Conservation (phyloP, 2,113 vertebrate species). For the Zosterops borbonicus region DNA sequence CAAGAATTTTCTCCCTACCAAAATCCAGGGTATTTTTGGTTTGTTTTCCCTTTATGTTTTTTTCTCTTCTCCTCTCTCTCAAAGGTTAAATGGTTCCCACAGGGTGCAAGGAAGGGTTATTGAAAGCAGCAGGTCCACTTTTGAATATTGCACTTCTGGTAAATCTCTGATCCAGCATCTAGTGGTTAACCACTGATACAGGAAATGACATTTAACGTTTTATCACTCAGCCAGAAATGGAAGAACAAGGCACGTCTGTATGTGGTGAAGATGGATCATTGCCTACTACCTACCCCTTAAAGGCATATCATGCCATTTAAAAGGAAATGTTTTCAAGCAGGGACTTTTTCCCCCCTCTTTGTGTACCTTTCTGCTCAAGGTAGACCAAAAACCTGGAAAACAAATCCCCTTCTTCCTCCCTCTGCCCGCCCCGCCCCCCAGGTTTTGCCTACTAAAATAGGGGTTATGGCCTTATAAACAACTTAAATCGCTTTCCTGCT, state of each 20-base stretch:
- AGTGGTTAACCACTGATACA: slow-evolving; percentile 80
- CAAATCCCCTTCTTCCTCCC: neutral
- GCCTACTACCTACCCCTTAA: slow-evolving; percentile 72
- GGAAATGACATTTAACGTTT: slow-evolving; percentile 81
- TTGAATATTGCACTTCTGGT: slow-evolving; percentile 77
- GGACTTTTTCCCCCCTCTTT: neutral
- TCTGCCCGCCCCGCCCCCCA: neutral
- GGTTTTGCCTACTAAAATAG: slow-evolving; percentile 15
- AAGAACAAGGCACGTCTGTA: slow-evolving; percentile 77
- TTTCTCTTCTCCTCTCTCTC: neutral
- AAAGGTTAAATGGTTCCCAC: slow-evolving; percentile 72
- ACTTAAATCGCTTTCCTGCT: slow-evolving; percentile 36
- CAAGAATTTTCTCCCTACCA: neutral
- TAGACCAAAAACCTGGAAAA: neutral
- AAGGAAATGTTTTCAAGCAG: neutral
- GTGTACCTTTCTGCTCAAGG: slow-evolving; percentile 14
- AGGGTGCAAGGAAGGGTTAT: slow-evolving; percentile 70
- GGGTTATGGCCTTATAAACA: slow-evolving; percentile 9
- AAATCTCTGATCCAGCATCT: slow-evolving; percentile 78
- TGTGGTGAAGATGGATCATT: slow-evolving; percentile 68
- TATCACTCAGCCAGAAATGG: slow-evolving; percentile 78
- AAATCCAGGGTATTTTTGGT: neutral
- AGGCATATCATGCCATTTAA: slow-evolving; percentile 53
- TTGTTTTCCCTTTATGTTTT: neutral
- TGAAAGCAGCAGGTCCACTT: slow-evolving; percentile 70